A percentile compares a stretch with the other conserved stretches of the same genome.
Conservation (phyloP, 2,113 vertebrate species). For the Notiomystis cincta region DNA sequence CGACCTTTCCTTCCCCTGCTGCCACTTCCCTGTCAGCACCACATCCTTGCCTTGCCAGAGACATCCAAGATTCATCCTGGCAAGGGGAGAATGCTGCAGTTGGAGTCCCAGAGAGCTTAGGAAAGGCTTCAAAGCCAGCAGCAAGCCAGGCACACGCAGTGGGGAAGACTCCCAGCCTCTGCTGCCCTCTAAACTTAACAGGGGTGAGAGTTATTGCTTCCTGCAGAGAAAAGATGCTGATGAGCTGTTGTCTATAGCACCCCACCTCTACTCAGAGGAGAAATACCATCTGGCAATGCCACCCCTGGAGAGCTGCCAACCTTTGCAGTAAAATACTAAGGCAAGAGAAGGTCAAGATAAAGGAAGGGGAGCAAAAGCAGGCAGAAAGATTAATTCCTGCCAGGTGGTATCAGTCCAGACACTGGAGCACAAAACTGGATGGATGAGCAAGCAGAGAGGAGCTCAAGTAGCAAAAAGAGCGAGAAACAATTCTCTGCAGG, state of each 20-base stretch:
- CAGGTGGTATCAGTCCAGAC: conserved; percentile 2
- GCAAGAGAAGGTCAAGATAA: conserved; percentile 48
- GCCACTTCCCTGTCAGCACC: not conserved
- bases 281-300: conserved; percentile 59
- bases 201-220: conserved; percentile 1
- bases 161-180: not conserved
- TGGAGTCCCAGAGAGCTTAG: not conserved
- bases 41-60: not conserved
- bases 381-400: conserved; percentile 15
- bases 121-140: not conserved
- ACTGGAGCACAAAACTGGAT: not conserved
- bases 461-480: not conserved
- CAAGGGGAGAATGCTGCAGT: not conserved
- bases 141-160: not conserved
- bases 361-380: not conserved
- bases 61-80: not conserved
- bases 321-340: conserved; percentile 46
- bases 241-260: conserved; percentile 27
- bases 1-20: not conserved
- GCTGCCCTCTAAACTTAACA: conserved; percentile 6
- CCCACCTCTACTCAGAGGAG: conserved; percentile 34
- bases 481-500: not conserved
- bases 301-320: conserved; percentile 53
- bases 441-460: not conserved
- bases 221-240: conserved; percentile 41